Base-by-base conservation (phyloP, 1,140 invertebrate species). In the Grapholita molesta region DNA sequence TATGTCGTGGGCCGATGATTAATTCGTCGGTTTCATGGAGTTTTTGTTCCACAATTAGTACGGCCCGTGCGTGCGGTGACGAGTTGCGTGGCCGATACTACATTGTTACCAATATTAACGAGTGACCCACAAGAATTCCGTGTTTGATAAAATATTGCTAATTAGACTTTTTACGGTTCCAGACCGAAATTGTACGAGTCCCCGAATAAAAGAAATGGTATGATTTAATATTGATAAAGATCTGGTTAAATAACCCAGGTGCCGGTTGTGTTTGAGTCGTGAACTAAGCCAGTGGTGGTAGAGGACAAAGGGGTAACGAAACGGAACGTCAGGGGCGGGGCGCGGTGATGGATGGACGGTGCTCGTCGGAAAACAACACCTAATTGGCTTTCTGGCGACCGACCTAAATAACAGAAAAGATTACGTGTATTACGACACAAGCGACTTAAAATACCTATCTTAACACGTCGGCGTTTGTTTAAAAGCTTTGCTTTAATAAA, bases 1-100 rank as follows among this genome's bases (percentile, higher is more conserved):
- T 78, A 79, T 79, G 76, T 72, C 68, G 75, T 48, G 55, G 67
- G 61, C 61, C 70, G 75, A 80, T 85, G 83, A 87, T 87, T 87
- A 85, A 85, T 84, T 82, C 71, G 79, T 78, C 74, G 80, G 76
- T 82, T 83, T 83, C 79, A 85, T 82, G 79, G 77, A 83, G 80
- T 83, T 87, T 86, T 84, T 85, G 85, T 85, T 82, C 71, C 73
- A 83, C 80, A 83, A 84, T 84, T 82, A 85, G 79, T 28, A 12
- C 24, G 24, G 74, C 66, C 68, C 65, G 64, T 74, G 72, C 15
- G 64, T 38, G 64, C 23, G 57, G 32, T 24, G 71, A 70, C 76
- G 72, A 55, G 18, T 61, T 76, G 82, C 79, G 75, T 79, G 77
- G 73, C 73, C 68, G 65, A 72, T 68, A 70, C 65, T 69, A 79